Conservation (phyloP, 1,140 invertebrate species). For the Drosophila sucinea region DNA sequence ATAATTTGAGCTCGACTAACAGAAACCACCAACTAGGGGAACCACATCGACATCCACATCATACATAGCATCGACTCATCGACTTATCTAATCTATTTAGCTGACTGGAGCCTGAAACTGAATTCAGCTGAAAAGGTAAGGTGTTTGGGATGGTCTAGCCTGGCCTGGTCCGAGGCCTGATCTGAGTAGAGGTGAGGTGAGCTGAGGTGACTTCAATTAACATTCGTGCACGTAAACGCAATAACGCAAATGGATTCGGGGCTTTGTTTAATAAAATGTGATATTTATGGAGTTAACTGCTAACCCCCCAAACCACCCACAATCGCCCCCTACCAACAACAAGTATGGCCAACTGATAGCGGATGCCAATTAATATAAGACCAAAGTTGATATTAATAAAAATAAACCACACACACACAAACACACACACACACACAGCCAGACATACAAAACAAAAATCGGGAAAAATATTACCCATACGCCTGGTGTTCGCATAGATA, state of each 20-base stretch:
- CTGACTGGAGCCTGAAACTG: conserved; percentile 10
- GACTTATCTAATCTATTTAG: conserved; percentile 72
- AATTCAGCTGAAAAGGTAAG: not conserved
- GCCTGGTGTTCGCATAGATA: conserved; percentile 21
- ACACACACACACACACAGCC: conserved; percentile 32
- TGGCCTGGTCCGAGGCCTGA: not conserved
- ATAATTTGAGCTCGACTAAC: conserved; percentile 42
- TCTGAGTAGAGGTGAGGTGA: conserved; percentile 14
- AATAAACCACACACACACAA: conserved; percentile 50
- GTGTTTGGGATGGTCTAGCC: not conserved
- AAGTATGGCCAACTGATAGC: conserved; percentile 24
- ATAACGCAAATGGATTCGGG: conserved; percentile 79
- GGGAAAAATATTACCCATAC: conserved; percentile 44
- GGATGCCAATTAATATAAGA: conserved; percentile 71
- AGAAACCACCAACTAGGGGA: conserved; percentile 31
- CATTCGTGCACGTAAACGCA: conserved; percentile 77
- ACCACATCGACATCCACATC: conserved; percentile 9
- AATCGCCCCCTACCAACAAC: not conserved
- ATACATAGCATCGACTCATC: conserved; percentile 25
- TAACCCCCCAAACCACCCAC: conserved; percentile 3
- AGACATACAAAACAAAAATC: conserved; percentile 4
- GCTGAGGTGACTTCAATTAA: conserved; percentile 76
- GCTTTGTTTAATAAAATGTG: conserved; percentile 75
- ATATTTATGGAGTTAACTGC: conserved; percentile 76
- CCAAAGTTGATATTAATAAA: conserved; percentile 65